Conservation (phyloP, 2,113 vertebrate genomes). For the Antechinus flavipes region DNA sequence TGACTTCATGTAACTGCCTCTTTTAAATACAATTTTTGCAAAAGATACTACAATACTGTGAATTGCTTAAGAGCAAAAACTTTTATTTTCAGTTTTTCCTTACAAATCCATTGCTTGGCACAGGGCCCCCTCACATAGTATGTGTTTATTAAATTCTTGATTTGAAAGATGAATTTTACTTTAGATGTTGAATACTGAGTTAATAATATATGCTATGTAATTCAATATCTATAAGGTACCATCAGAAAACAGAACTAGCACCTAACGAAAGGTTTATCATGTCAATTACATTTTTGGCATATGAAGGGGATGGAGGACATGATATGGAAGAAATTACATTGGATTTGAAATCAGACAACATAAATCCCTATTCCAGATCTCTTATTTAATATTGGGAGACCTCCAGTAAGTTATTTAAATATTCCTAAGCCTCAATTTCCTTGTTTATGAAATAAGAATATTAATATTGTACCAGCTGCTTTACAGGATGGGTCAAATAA, state of each 20-base stretch:
- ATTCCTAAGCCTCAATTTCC: background rate
- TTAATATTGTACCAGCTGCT: background rate
- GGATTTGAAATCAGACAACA: background rate
- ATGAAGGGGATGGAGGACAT: background rate
- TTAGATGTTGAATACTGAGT: background rate
- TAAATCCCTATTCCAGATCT: no score
- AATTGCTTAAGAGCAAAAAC: background rate
- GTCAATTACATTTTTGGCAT: background rate
- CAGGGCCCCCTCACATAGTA: background rate
- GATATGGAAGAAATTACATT: background rate
- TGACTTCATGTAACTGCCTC: no score
- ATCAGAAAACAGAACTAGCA: background rate
- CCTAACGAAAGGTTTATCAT: background rate
- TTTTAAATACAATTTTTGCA: no score
- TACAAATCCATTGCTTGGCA: background rate
- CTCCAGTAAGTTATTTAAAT: background rate
- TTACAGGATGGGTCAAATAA: background rate
- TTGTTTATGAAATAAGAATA: background rate
- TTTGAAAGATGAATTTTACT: background rate
- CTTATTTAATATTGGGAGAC: background rate
- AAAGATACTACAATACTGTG: background rate
- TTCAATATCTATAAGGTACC: background rate
- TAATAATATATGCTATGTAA: background rate
- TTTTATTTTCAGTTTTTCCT: background rate
- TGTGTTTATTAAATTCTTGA: background rate